phyloP scores from a whole-genome alignment of 2,113 vertebrate species.

The human (Homo sapiens) region DNA sequence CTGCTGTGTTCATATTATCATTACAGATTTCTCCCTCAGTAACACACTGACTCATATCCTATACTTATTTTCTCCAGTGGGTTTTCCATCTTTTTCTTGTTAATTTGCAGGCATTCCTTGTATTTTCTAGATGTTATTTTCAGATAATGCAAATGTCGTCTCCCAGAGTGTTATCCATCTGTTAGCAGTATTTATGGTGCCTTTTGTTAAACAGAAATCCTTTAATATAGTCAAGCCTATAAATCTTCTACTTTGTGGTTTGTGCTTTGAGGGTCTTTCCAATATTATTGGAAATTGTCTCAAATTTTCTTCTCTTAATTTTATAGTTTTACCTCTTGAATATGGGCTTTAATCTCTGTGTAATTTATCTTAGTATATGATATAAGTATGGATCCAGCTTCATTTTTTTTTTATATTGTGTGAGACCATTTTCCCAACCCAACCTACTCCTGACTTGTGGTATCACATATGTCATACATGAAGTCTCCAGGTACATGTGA shows the following conservation, averaged over 20 bases:
- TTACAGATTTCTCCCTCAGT: not conserved
- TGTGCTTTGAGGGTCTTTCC: not conserved
- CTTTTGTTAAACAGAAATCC: conserved; percentile 38
- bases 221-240: not conserved
- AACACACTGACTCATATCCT: not conserved
- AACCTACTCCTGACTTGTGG: not conserved
- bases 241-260: not conserved
- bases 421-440: not conserved
- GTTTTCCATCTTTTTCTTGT: not conserved
- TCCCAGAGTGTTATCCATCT: not conserved
- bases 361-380: not conserved
- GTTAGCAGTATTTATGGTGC: not conserved
- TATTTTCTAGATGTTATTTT: conserved; percentile 14
- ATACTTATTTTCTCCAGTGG: not conserved
- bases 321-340: not conserved
- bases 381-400: not conserved
- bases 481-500: not conserved
- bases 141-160: not conserved
- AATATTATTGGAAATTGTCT: not conserved
- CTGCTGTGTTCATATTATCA: not conserved
- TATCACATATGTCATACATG: not conserved
- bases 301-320: not conserved
- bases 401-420: not conserved
- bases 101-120: conserved; percentile 1
- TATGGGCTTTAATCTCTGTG: not conserved